Percentiles rank a stretch among this genome's conserved stretches.
phyloP scores from a whole-genome alignment of 2,113 vertebrate species.

The Ascaphus truei region DNA sequence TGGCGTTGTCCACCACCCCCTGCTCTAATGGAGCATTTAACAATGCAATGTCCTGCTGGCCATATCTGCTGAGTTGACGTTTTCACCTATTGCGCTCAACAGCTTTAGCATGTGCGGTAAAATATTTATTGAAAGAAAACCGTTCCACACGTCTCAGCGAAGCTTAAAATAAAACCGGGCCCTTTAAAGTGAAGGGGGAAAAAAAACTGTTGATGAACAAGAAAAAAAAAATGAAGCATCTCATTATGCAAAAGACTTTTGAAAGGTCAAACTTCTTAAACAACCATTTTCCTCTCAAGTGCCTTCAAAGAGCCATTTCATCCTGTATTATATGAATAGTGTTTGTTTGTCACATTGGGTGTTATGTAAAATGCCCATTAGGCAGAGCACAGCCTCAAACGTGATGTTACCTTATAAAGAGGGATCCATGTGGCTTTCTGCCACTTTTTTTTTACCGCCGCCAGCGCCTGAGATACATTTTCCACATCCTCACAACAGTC shows the following conservation, averaged over 20 bases:
- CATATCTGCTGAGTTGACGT: too few relatives aligned
- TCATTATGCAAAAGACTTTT: not conserved
- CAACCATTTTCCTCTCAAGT: not conserved
- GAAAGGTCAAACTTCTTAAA: conserved; percentile 4
- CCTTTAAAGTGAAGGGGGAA: not conserved
- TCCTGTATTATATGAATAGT: not conserved
- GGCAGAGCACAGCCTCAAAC: too few relatives aligned
- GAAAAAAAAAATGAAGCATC: not conserved
- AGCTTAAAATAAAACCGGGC: not conserved
- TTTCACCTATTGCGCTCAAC: too few relatives aligned
- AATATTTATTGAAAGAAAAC: not conserved
- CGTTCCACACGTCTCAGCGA: too few relatives aligned
- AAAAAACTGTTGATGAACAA: not conserved
- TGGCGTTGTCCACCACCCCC: too few relatives aligned
- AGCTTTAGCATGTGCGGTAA: not conserved
- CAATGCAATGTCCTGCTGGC: too few relatives aligned
- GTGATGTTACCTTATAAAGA: too few relatives aligned
- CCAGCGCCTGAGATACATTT: too few relatives aligned
- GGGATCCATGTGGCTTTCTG: too few relatives aligned
- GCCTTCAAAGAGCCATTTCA: not conserved
- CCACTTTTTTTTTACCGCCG: too few relatives aligned
- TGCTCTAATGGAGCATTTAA: too few relatives aligned
- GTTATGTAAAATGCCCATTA: not conserved
- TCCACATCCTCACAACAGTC: too few relatives aligned
- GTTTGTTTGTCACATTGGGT: not conserved